Conservation (phyloP, 2,797 vertebrate species). For the Crax fasciolata region DNA sequence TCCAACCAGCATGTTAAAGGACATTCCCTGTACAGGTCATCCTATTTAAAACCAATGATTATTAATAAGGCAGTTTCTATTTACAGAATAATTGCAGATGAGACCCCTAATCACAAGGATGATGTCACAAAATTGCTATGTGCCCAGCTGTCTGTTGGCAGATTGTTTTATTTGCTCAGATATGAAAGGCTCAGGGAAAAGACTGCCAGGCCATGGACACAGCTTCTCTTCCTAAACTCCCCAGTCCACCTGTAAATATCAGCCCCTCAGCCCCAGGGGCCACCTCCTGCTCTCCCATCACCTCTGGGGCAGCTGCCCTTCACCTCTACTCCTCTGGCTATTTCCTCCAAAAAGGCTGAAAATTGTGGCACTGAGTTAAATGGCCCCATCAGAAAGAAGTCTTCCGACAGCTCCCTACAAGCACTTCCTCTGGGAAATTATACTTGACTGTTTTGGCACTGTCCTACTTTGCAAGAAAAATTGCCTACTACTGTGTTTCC, state of each 20-base stretch:
- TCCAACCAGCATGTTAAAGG: not conserved
- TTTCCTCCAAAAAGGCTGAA: not conserved
- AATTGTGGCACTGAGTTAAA: not conserved
- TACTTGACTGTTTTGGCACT: not conserved
- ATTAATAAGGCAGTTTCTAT: conserved; percentile 57
- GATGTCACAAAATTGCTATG: conserved; percentile 36
- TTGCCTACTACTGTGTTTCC: not conserved
- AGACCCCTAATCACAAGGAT: conserved; percentile 45
- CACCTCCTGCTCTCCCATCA: rapidly evolving
- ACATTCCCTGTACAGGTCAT: not conserved
- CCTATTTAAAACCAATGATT: conserved; percentile 13
- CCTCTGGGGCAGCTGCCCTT: rapidly evolving
- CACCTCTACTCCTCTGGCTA: rapidly evolving
- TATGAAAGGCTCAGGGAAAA: not conserved
- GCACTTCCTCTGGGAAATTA: conserved; percentile 34
- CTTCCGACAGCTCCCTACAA: not conserved
- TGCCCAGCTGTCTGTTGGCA: conserved; percentile 37
- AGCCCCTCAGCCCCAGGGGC: not conserved
- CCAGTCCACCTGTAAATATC: not conserved
- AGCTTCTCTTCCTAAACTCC: not conserved
- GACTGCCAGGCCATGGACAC: not conserved
- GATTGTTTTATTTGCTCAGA: not conserved
- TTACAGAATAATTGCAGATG: conserved; percentile 57
- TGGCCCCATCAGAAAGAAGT: not conserved
- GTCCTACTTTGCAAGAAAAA: not conserved